Conservation (phyloP, 1,140 invertebrate genomes). For the Aphaenogaster rudis region DNA sequence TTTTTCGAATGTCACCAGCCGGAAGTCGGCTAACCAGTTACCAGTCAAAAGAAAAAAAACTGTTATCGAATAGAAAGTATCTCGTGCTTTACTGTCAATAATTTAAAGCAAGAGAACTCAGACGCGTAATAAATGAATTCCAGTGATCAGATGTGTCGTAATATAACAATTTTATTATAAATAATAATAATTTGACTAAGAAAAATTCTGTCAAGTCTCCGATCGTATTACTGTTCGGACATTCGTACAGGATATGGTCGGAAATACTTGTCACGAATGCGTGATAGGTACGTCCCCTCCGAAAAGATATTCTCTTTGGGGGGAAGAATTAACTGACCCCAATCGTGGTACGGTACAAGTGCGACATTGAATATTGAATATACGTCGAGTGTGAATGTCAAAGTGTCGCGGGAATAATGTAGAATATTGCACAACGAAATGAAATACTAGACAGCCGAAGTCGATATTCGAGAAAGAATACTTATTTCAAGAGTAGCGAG, state of each 20-base stretch:
- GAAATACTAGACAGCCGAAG: background rate
- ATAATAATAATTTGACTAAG: background rate
- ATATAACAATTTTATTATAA: background rate
- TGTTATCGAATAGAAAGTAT: constrained; percentile 55
- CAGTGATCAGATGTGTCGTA: background rate
- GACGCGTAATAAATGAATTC: background rate
- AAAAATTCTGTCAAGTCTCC: background rate
- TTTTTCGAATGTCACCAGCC: constrained; percentile 47
- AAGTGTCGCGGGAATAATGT: background rate
- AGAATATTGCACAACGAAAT: background rate
- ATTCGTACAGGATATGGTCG: constrained; percentile 33
- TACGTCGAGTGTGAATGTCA: constrained; percentile 36
- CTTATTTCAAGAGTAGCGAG: background rate
- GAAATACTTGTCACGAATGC: constrained; percentile 43
- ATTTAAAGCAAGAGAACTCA: background rate
- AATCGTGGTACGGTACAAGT: constrained; percentile 50
- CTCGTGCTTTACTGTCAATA: constrained; percentile 60
- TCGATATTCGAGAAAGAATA: background rate
- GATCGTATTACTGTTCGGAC: background rate
- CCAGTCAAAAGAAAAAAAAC: constrained; percentile 36
- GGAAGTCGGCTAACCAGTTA: background rate
- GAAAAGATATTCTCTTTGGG: constrained; percentile 67
- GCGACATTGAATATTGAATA: constrained; percentile 59
- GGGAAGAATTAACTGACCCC: constrained; percentile 70
- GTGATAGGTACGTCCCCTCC: constrained; percentile 33